Evolutionary conservation across 1,140 invertebrate species (phyloP), one percentile per base, ranked within the genome.

Genomic region (Anoplolepis gracilipes): DNA sequence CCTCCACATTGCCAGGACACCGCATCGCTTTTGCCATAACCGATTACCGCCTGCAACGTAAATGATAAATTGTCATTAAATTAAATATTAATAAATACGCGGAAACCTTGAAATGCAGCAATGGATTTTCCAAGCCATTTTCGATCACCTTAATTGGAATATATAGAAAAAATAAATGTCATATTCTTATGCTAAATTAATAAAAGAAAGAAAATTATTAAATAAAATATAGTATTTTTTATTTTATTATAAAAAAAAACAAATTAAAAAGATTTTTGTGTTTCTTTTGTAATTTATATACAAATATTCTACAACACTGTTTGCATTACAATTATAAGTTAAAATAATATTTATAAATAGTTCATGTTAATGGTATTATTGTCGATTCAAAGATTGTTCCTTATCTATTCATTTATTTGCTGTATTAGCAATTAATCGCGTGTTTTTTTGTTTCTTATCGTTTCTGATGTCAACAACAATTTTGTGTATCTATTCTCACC

Each of bases 1-100:
- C 96, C 96, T 22, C 96, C 96, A 78, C 96, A 96, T 33, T 93
- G 87, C 94, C 95, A 96, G 33, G 88, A 90, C 1, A 94, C 36
- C 6, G 90, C 49, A 0, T 53, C 67, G 0, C n/a, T 59, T 39
- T 87, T 85, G 19, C 92, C 91, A 53, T 87, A 93, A 70, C 93
- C 93, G 62, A 93, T 92, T 5, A 87, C 90, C 13, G 87, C 92
- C 92, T 93, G 30, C 1, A 84, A 65, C 67, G 19, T 19, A 42
- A 77, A n/a, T 39, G 13, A 8, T 55, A 36, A 6, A 42, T n/a
- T 59, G 53, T 72, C 10, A 46, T n/a, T n/a, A n/a, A n/a, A 81
- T 81, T 57, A 46, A 13, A n/a, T 59, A 72, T 72, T 22, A 25
- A 70, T 11, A 46, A 0, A 28, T 70, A 39, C 16, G 19, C 22